phyloP scores from a whole-genome alignment of 37 sponge, comb jelly and placozoan genomes.

The Hexactinellida sp. region DNA sequence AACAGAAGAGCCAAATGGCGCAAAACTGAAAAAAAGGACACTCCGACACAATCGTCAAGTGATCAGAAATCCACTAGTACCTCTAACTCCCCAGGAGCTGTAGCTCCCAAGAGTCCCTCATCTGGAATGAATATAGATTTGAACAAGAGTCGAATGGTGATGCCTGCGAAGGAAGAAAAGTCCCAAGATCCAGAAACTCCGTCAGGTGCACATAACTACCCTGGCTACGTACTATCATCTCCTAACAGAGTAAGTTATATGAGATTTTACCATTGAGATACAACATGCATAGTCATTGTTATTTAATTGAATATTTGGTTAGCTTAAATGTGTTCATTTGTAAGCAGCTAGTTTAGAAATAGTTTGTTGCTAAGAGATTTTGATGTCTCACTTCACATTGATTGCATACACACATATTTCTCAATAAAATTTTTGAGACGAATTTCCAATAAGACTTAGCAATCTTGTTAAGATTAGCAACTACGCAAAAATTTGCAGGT shows the following conservation, averaged over 20 bases:
- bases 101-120: background rate
- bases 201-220: background rate
- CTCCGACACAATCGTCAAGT: background rate
- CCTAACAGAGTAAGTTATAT: background rate
- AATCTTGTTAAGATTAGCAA: background rate
- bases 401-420: background rate
- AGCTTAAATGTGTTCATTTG: background rate
- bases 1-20: constrained; percentile 83
- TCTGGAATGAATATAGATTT: background rate
- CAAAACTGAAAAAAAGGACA: constrained; percentile 50
- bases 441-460: background rate
- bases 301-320: background rate
- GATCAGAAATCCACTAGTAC: background rate
- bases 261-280: too few species aligned
- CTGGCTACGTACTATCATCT: background rate
- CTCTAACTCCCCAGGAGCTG: background rate
- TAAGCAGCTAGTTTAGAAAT: background rate
- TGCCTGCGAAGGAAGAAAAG: constrained; percentile 2
- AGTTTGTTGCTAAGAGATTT: background rate
- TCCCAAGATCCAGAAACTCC: background rate
- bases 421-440: background rate
- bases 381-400: background rate
- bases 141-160: background rate
- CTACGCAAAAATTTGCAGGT: background rate
- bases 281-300: background rate